A percentile compares a stretch with the other conserved stretches of the same genome.
These are phyloP conservation scores for Oncopeltus fasciatus DNA, from an alignment of 1,140 invertebrate species.

Conservation along the genomic window DNA sequence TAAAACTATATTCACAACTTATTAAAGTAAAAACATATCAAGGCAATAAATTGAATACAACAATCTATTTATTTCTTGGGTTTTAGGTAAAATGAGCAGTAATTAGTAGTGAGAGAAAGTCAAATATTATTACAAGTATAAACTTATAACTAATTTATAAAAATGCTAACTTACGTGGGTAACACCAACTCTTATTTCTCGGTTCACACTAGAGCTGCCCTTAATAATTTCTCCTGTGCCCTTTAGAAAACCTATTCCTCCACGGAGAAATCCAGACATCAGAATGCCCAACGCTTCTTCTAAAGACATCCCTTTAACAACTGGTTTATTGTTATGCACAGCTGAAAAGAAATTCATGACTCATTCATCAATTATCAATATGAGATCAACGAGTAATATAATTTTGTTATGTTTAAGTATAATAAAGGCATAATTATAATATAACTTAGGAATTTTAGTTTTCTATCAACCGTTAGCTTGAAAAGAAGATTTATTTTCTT, in stretches of 20 bases:
- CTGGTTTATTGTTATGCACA: not conserved
- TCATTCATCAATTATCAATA: too few relatives aligned
- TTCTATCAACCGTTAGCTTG: too few relatives aligned
- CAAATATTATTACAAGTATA: not conserved
- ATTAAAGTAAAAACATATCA: too few relatives aligned
- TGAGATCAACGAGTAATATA: too few relatives aligned
- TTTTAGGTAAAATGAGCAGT: not conserved
- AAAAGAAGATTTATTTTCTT: too few relatives aligned
- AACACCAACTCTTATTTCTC: slow-evolving; percentile 90
- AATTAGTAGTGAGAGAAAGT: not conserved
- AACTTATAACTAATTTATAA: slow-evolving; percentile 15
- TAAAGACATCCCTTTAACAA: slow-evolving; percentile 29
- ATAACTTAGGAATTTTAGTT: too few relatives aligned
- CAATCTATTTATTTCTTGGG: too few relatives aligned
- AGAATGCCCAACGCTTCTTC: slow-evolving; percentile 85
- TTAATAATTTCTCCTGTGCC: slow-evolving; percentile 92
- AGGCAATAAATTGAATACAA: too few relatives aligned
- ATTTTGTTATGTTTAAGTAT: too few relatives aligned
- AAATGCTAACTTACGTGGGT: slow-evolving; percentile 56
- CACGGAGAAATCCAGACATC: slow-evolving; percentile 86
- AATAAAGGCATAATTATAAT: too few relatives aligned
- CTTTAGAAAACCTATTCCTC: slow-evolving; percentile 88
- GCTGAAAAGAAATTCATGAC: not conserved
- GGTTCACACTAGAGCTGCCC: slow-evolving; percentile 76
- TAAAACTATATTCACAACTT: too few relatives aligned